Base-by-base conservation (phyloP, 2,888 invertebrate genomes). In the Rugalucina vietnamica region DNA sequence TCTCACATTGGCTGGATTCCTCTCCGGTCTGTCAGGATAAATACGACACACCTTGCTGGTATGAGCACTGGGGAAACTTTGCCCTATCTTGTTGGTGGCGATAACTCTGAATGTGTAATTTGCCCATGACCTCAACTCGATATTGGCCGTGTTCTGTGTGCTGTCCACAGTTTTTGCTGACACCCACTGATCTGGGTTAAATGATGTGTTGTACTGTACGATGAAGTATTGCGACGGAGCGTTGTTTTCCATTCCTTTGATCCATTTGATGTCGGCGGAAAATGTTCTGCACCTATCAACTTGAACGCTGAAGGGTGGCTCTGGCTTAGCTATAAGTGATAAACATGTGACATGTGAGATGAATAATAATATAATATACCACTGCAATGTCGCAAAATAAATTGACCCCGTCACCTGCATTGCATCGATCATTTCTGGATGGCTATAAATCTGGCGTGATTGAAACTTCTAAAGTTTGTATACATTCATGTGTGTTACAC, bases 101-200 rank as follows among this genome's bases (percentile, higher is more conserved):
- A 94, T 85, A 1, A 95, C 92, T 3, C 95, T 90, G 92, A 95
- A 95, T 0, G 93, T 94, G 88, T 95, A 95, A 82, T 93, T 93
- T 0, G 92, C 92, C 84, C 91, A 94, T 0, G 95, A 94, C 0
- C 92, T 91, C 36, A 95, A 86, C 1, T 76, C 81, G 24, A 94
- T 86, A 5, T 86, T 88, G 14, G 91, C 90, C 50, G 90, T 90
- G 54, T 90, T 94, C 79, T 93, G 89, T 5, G 92, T 87, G 27
- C 92, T 81, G 12, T 88, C 86, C 0, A 91, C 89, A n/a, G 87
- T 88, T 54, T 79, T 96, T 91, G 97, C 97, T 73, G 96, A 95
- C 94, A 97, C 97, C 99, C 99, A 99, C 0, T 97, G 96, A 95
- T 98, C 98, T 0, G 98, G 98, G 24, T 98, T 97, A 95, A 99